These are phyloP conservation scores for Pseudomugil tenellus DNA, from an alignment of 2,797 vertebrate species.

Conservation along the genomic window DNA sequence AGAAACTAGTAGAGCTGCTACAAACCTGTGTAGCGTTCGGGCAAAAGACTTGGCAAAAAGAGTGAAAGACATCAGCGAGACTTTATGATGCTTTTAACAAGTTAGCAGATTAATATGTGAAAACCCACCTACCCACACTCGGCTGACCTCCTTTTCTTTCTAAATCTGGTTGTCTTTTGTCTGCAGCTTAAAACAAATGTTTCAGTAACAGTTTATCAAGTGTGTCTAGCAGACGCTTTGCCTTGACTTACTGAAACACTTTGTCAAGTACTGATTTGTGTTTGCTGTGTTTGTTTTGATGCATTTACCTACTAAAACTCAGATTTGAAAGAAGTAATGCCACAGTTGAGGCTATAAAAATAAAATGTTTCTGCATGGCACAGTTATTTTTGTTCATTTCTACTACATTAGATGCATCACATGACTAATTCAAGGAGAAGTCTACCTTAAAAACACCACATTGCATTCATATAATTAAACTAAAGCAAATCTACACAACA, in stretches of 20 bases:
- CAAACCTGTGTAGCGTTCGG: slow-evolving; percentile 37
- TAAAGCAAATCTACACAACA: too few relatives aligned
- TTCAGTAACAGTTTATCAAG: slow-evolving; percentile 3
- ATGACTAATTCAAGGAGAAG: slow-evolving; percentile 19
- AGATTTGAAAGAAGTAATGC: not conserved
- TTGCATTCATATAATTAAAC: not conserved
- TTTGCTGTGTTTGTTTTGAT: slow-evolving; percentile 5
- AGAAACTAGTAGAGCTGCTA: slow-evolving; percentile 55
- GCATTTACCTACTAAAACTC: slow-evolving; percentile 8
- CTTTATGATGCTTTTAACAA: slow-evolving; percentile 4
- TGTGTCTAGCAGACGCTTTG: slow-evolving; percentile 39
- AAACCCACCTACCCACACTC: not conserved
- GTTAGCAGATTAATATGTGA: not conserved
- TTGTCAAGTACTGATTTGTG: slow-evolving; percentile 1
- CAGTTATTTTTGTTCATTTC: not conserved
- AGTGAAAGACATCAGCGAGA: slow-evolving; percentile 21
- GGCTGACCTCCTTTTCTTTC: slow-evolving; percentile 21
- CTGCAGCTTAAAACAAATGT: slow-evolving; percentile 7
- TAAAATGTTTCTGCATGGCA: slow-evolving; percentile 45
- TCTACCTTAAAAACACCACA: slow-evolving; percentile 16
- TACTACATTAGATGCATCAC: not conserved
- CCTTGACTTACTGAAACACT: not conserved
- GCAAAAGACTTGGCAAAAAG: slow-evolving; percentile 25
- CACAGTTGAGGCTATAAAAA: not conserved
- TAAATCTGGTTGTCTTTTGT: slow-evolving; percentile 20